These are phyloP conservation scores for Aphelinus certus DNA, from an alignment of 1,140 invertebrate genomes.

Conservation along the genomic window DNA sequence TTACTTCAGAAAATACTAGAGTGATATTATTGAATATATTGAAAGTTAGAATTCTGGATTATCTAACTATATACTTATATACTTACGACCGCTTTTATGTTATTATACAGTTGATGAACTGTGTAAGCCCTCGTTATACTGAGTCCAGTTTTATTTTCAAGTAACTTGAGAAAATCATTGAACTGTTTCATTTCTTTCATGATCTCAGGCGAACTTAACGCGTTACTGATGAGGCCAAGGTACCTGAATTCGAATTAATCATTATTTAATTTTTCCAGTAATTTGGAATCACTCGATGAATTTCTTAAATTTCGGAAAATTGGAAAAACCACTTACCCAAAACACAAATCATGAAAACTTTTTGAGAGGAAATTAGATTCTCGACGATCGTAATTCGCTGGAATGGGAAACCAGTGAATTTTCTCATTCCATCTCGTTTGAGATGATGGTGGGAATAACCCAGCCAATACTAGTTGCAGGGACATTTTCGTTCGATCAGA, in stretches of 20 bases:
- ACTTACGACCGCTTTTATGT: not conserved
- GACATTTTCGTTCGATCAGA: not conserved
- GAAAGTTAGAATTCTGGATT: too few relatives aligned
- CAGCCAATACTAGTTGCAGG: not conserved
- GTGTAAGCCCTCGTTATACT: too few relatives aligned
- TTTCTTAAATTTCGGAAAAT: too few relatives aligned
- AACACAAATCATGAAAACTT: too few relatives aligned
- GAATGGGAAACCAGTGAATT: not conserved
- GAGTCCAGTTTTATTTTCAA: not conserved
- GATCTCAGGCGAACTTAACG: not conserved
- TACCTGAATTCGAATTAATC: not conserved
- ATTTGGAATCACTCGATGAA: too few relatives aligned
- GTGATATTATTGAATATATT: too few relatives aligned
- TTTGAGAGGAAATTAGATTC: not conserved
- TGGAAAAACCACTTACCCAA: too few relatives aligned
- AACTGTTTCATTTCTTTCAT: not conserved
- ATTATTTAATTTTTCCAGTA: not conserved
- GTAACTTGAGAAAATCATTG: not conserved
- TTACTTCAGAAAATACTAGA: too few relatives aligned
- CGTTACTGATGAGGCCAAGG: not conserved
- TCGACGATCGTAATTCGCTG: not conserved
- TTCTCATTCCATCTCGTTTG: not conserved
- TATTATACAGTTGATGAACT: not conserved
- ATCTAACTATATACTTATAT: not conserved
- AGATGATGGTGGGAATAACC: not conserved